phyloP scores from a whole-genome alignment of 1,140 invertebrate genomes.

The Cydia fagiglandana region DNA sequence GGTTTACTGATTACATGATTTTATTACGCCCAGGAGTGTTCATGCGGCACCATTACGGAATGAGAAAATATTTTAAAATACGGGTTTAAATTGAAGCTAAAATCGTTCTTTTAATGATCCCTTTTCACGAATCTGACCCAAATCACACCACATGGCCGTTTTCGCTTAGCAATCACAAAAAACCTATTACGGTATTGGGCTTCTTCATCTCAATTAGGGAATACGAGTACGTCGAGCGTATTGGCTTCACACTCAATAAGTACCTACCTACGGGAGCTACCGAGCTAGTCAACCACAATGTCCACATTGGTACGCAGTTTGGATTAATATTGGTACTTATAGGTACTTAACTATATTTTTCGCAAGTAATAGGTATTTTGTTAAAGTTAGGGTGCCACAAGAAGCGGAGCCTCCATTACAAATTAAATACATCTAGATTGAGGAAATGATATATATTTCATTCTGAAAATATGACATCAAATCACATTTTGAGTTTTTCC shows the following conservation, averaged over 20 bases:
- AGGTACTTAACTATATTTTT: too few relatives aligned
- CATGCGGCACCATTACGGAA: neutral
- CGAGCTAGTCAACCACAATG: neutral
- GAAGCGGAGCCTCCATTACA: too few relatives aligned
- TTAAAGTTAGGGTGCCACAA: too few relatives aligned
- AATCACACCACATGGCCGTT: constrained; percentile 21
- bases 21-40: too few relatives aligned
- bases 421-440: too few relatives aligned
- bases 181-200: constrained; percentile 21
- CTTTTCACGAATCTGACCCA: neutral
- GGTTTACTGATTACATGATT: neutral
- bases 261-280: neutral
- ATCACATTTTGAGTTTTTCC: too few relatives aligned
- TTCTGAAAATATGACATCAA: too few relatives aligned
- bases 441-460: too few relatives aligned
- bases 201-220: constrained; percentile 30
- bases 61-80: neutral
- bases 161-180: constrained; percentile 25
- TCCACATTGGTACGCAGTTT: neutral
- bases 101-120: constrained; percentile 8
- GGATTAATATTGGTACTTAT: too few relatives aligned
- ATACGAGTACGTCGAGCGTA: neutral
- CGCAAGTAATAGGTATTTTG: too few relatives aligned
- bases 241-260: neutral
- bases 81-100: neutral